Percentiles rank a stretch among this genome's conserved stretches.
These are phyloP conservation scores for Halcyon leucocephala DNA, from an alignment of 2,797 vertebrate species.

Conservation along the genomic window DNA sequence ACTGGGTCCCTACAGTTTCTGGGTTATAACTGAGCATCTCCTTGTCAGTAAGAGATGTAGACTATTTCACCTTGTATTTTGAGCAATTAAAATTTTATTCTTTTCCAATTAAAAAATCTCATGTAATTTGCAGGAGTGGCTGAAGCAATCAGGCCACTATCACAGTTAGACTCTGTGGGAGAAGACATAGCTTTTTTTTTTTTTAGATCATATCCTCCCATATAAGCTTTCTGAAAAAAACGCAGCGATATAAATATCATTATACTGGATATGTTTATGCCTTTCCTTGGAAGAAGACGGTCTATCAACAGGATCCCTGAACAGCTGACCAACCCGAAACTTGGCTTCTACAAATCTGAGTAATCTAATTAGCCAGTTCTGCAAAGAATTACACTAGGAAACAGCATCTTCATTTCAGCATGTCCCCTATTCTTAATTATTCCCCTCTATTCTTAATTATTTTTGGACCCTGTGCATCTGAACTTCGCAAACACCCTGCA, in stretches of 20 bases:
- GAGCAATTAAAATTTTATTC: background rate
- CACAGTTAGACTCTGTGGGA: background rate
- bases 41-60: background rate
- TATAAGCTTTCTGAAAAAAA: background rate
- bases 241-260: background rate
- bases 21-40: no score
- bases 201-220: background rate
- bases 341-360: background rate
- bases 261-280: background rate
- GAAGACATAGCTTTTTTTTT: background rate
- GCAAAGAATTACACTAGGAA: background rate
- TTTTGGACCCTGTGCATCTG: background rate
- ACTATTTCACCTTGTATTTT: background rate
- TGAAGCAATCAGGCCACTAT: background rate
- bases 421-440: background rate
- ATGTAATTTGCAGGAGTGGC: accelerated
- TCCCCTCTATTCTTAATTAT: background rate
- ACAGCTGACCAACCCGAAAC: background rate
- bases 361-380: background rate
- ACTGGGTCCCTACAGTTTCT: background rate
- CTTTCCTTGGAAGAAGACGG: background rate
- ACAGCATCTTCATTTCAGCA: background rate
- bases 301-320: background rate
- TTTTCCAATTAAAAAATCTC: background rate
- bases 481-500: background rate